Evolutionary conservation across 2,888 invertebrate genomes (phyloP), one percentile per base, ranked within the genome.

Genomic region (Protodeltote pygarga): DNA sequence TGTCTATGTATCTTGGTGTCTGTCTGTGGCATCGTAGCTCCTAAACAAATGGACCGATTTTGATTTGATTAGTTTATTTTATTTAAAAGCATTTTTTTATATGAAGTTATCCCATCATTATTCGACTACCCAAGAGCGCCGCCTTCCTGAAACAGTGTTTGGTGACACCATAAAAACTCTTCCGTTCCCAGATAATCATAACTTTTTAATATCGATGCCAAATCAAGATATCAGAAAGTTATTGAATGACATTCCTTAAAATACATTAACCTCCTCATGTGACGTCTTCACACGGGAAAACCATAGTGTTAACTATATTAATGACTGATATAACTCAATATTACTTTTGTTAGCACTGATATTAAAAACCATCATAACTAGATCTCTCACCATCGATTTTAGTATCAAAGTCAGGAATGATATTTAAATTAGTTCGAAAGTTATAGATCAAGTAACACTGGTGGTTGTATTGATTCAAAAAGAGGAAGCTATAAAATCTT

Each of bases 281-380:
- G 71, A 62, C 44, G 62, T 49, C 76, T 73, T 73, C 73, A 65
- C 72, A 71, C 65, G 55, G 52, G 37, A 87, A 89, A 74, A 68
- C 48, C 64, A 65, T 53, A 46, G 87, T 81, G 89, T 78, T 89
- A 88, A 89, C 79, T 71, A 83, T 75, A 87, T 87, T 87, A 88
- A 89, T 81, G 77, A 73, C 74, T 71, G 68, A 78, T 76, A 78
- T 67, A 77, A 63, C 75, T 70, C 57, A 52, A 76, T 79, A 78
- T 73, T 65, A 67, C 68, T 65, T 73, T 68, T 71, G 78, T 85
- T 86, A 87, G 79, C 86, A 40, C 29, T 32, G 33, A 49, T 32
- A 46, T 5, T n/a, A 1, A 2, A 9, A 11, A 34, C 84, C 74
- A 76, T 13, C 57, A 19, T 45, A 53, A n/a, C 4, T 17, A 46